A percentile compares a stretch with the other conserved stretches of the same genome.
Evolutionary conservation across 2,888 invertebrate genomes (phyloP).

Genomic region (Thecophora atra): DNA sequence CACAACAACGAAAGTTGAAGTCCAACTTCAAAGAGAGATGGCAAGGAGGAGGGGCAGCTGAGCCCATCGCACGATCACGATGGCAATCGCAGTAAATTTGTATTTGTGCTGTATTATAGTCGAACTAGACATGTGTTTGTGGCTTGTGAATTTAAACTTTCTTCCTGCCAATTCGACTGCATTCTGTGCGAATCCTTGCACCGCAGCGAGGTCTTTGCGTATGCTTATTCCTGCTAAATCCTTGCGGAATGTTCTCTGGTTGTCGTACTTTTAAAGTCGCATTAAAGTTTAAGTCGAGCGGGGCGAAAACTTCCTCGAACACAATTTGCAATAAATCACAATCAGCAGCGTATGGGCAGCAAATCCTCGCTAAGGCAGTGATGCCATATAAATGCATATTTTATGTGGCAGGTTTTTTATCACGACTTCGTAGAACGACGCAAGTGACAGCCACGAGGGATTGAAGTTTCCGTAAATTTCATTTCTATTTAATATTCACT

Average conservation of each 20-base stretch:
- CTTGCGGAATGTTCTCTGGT: slow-evolving; percentile 17
- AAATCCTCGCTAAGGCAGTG: neutral
- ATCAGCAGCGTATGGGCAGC: slow-evolving; percentile 15
- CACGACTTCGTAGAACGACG: neutral
- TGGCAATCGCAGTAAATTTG: slow-evolving; percentile 18
- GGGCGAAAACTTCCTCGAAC: slow-evolving; percentile 44
- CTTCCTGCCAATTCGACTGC: slow-evolving; percentile 13
- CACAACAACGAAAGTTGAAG: slow-evolving; percentile 22
- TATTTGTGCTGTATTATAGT: slow-evolving; percentile 11
- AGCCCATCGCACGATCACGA: slow-evolving; percentile 16
- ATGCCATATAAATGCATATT: slow-evolving; percentile 17
- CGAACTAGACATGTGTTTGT: slow-evolving; percentile 24
- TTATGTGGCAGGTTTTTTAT: slow-evolving; percentile 13
- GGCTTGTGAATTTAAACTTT: slow-evolving; percentile 19
- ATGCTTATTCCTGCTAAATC: slow-evolving; percentile 9
- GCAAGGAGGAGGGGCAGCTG: slow-evolving; percentile 25
- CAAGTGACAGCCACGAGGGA: neutral
- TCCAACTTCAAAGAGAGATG: slow-evolving; percentile 10
- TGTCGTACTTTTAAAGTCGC: slow-evolving; percentile 44
- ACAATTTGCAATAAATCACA: slow-evolving; percentile 57
- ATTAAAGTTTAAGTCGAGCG: slow-evolving; percentile 45
- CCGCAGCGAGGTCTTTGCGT: neutral
- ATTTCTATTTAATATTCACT: too few relatives aligned
- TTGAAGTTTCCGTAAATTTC: too few relatives aligned
- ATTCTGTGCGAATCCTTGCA: neutral